Percentiles rank a stretch among this genome's conserved stretches.
These are phyloP conservation scores for Diabrotica undecimpunctata DNA, from an alignment of 1,140 invertebrate genomes.

Conservation along the genomic window DNA sequence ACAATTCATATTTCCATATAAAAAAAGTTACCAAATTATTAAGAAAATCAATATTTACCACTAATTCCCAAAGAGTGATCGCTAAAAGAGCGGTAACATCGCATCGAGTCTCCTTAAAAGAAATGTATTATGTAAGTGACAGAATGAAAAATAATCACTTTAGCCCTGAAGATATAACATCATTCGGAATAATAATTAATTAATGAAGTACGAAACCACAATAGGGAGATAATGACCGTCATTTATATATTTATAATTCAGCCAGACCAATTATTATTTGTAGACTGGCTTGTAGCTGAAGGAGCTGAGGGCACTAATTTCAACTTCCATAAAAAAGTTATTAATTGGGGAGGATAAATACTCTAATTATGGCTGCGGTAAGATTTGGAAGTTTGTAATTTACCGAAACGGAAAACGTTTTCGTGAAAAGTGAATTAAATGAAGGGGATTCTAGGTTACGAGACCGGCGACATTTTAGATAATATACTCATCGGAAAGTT, in stretches of 20 bases:
- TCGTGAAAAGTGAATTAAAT: too few species aligned
- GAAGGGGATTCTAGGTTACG: too few species aligned
- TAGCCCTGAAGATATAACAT: constrained; percentile 16
- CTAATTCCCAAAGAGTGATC: too few species aligned
- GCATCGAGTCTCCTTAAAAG: constrained; percentile 17
- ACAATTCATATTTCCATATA: too few species aligned
- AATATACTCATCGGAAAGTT: too few species aligned
- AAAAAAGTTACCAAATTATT: too few species aligned
- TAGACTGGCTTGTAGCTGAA: not conserved
- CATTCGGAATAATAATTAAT: constrained; percentile 14
- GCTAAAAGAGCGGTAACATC: too few species aligned
- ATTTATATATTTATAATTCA: constrained; percentile 15
- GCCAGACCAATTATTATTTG: constrained; percentile 4
- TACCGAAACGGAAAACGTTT: too few species aligned
- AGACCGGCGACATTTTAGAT: too few species aligned
- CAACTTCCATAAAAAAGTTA: constrained; percentile 1
- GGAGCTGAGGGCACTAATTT: constrained; percentile 2
- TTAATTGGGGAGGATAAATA: constrained; percentile 3
- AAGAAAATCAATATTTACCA: too few species aligned
- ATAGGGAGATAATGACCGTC: constrained; percentile 10
- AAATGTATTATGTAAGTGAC: constrained; percentile 37
- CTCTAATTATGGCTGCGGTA: not conserved
- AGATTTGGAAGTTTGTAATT: not conserved
- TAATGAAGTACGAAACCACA: constrained; percentile 12
- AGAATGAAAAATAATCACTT: constrained; percentile 38